These are phyloP conservation scores for Melipona bicolor DNA, from an alignment of 2,888 invertebrate genomes.

Conservation along the genomic window DNA sequence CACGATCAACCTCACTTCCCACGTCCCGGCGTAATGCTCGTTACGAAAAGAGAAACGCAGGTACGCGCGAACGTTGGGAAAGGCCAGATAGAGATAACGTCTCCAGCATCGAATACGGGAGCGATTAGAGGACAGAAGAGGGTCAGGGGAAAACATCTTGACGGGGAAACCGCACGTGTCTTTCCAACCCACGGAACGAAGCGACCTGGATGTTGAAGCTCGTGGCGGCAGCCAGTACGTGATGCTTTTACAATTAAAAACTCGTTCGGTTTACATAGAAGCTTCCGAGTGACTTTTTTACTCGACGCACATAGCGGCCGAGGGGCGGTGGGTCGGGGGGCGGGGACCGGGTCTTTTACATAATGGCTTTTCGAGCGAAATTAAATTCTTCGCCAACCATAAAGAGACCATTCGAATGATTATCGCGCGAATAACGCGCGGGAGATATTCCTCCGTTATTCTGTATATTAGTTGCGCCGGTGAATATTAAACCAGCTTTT, in stretches of 20 bases:
- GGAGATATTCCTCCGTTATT: background rate
- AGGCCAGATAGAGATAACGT: constrained; percentile 58
- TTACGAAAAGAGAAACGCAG: background rate
- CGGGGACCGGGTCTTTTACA: constrained; percentile 45
- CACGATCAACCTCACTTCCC: background rate
- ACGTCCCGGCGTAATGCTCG: background rate
- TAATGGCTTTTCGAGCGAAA: constrained; percentile 54
- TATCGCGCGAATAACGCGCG: background rate
- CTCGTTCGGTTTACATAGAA: constrained; percentile 54
- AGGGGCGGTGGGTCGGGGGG: constrained; percentile 1
- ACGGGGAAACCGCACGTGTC: constrained; percentile 60
- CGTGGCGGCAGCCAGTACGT: constrained; percentile 18
- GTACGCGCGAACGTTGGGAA: background rate
- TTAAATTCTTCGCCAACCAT: constrained; percentile 46
- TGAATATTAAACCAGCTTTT: background rate
- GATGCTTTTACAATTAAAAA: constrained; percentile 59
- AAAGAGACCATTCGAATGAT: constrained; percentile 14
- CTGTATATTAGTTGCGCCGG: background rate
- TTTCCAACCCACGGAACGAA: constrained; percentile 47
- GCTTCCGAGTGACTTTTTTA: constrained; percentile 34
- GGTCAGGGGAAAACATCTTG: constrained; percentile 51
- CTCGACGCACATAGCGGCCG: constrained; percentile 23
- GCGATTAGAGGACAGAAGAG: constrained; percentile 52
- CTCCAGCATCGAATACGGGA: constrained; percentile 51
- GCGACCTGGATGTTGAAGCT: constrained; percentile 36